phyloP scores from a whole-genome alignment of 2,113 vertebrate species.

The Rhinolophus sinicus region DNA sequence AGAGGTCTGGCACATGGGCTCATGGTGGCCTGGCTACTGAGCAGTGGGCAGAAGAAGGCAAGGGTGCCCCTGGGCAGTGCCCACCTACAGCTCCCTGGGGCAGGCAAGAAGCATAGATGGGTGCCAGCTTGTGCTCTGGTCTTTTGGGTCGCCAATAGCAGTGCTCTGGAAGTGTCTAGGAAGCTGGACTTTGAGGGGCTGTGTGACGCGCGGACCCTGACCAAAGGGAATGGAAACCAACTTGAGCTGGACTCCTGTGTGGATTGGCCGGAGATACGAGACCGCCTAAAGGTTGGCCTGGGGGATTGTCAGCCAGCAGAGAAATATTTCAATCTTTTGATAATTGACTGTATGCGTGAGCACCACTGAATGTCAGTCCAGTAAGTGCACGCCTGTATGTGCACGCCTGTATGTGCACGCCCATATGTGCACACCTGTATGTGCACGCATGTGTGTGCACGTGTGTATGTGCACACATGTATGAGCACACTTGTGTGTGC shows the following conservation, averaged over 20 bases:
- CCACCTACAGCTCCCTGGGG: not conserved
- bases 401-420: no score
- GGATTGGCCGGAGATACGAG: not conserved
- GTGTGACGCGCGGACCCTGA: not conserved
- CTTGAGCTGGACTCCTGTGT: not conserved
- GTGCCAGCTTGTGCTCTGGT: not conserved
- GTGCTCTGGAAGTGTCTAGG: not conserved
- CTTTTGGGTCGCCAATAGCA: not conserved
- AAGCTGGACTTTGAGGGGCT: not conserved
- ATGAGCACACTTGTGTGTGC: no score
- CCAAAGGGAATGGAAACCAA: not conserved
- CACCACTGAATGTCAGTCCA: not conserved
- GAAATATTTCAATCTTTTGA: not conserved
- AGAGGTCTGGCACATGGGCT: not conserved
- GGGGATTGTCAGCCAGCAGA: accelerated
- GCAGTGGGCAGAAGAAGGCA: no score
- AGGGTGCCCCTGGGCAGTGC: not conserved
- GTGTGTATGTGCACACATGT: no score
- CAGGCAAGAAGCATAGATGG: not conserved
- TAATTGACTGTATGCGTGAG: not conserved
- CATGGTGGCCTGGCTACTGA: not conserved
- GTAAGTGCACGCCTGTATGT: no score
- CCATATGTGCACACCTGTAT: no score
- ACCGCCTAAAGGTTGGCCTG: not conserved
- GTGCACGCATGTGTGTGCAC: no score